phyloP scores from a whole-genome alignment of 2,113 vertebrate genomes.

The Ivindomyrus marchei region DNA sequence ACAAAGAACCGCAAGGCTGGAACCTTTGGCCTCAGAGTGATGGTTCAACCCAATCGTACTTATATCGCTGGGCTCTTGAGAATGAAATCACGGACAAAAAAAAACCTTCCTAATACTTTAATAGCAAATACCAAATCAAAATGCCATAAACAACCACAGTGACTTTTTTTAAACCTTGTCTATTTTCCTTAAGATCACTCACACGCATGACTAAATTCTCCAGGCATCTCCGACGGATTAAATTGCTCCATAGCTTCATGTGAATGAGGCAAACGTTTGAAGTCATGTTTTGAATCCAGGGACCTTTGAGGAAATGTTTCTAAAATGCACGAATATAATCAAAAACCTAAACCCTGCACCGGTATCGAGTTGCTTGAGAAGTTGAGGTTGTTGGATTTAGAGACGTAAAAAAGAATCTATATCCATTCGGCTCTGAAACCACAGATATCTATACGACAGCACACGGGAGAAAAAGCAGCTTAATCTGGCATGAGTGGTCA shows the following conservation, averaged over 20 bases:
- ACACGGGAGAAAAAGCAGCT: background rate
- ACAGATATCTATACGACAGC: background rate
- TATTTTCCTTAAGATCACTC: background rate
- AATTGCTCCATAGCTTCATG: slow-evolving; percentile 21
- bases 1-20: background rate
- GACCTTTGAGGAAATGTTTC: background rate
- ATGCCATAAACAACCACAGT: background rate
- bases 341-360: background rate
- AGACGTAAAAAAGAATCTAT: background rate
- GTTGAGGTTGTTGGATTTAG: background rate
- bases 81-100: background rate
- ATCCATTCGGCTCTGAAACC: background rate
- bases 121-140: background rate
- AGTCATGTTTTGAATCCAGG: slow-evolving; percentile 19
- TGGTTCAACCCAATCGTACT: background rate
- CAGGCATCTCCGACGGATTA: slow-evolving; percentile 10
- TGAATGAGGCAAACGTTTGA: slow-evolving; percentile 25
- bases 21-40: background rate
- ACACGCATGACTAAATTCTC: slow-evolving; percentile 28
- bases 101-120: background rate
- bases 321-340: background rate
- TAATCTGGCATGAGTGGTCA: background rate
- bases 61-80: background rate
- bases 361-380: background rate
- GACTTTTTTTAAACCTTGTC: slow-evolving; percentile 1